These are phyloP conservation scores for Theocolax elegans DNA, from an alignment of 1,140 invertebrate genomes.

Conservation along the genomic window DNA sequence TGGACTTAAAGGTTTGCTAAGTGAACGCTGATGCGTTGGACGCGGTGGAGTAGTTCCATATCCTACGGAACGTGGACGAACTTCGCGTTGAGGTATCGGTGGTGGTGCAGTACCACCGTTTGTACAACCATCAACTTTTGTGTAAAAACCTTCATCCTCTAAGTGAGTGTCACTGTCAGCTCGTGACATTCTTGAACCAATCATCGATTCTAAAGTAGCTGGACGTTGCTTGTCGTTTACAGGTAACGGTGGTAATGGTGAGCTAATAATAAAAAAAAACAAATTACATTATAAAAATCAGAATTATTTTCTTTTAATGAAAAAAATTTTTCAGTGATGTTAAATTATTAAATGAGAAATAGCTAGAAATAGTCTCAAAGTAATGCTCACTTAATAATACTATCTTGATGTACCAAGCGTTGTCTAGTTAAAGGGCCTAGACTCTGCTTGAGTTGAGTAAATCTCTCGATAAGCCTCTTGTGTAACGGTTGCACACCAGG, in stretches of 20 bases:
- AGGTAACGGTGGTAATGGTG: conserved; percentile 78
- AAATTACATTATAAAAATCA: conserved; percentile 16
- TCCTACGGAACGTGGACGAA: conserved; percentile 69
- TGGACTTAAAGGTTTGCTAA: conserved; percentile 72
- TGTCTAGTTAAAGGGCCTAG: conserved; percentile 75
- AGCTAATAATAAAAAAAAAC: conserved; percentile 60
- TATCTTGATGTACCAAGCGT: conserved; percentile 72
- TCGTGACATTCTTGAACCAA: conserved; percentile 55
- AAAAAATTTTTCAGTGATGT: too few species aligned
- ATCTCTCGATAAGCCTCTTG: conserved; percentile 85
- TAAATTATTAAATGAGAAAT: too few species aligned
- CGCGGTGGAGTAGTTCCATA: conserved; percentile 69
- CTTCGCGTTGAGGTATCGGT: conserved; percentile 71
- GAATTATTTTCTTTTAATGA: neutral
- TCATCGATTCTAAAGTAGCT: conserved; percentile 54
- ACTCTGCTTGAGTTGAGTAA: conserved; percentile 81
- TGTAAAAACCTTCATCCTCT: conserved; percentile 64
- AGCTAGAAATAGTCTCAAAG: too few species aligned
- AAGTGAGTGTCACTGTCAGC: conserved; percentile 57
- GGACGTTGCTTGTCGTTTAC: conserved; percentile 68
- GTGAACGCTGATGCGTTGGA: conserved; percentile 70
- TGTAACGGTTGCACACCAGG: conserved; percentile 87
- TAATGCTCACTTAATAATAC: conserved; percentile 78
- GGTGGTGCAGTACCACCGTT: conserved; percentile 64
- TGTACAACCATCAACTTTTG: conserved; percentile 57